Evolutionary conservation across 2,888 invertebrate species (phyloP), one percentile per base, ranked within the genome.

Genomic region (Syrista parreyssii): DNA sequence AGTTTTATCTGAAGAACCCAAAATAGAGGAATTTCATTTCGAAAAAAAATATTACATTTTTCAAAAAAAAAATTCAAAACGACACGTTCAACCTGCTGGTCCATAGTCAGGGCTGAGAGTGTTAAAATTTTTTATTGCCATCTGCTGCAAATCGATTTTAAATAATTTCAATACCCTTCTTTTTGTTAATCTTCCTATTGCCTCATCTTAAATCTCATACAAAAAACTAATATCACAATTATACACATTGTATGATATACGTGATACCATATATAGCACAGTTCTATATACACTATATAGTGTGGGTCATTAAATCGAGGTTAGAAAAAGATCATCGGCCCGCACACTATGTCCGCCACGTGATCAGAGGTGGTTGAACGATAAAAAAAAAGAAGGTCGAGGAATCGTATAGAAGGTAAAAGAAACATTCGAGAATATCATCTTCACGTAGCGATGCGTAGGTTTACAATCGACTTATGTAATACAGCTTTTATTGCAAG

Each of bases 401-500:
- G 9, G 55, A 55, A 23, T 55, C 55, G 23, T 15, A 4, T 23
- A 55, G 9, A 55, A 55, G 6, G 6, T 55, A 9, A 55, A 55
- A 55, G 23, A 55, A 55, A 55, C 9, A 55, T 55, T 55, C 6
- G 23, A 55, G 55, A 55, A 55, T 6, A 55, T 55, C 55, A 55
- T 55, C 55, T 23, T 55, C 55, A 1, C 55, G 55, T 55, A 55
- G 55, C 23, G 9, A 55, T 55, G 55, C 9, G 55, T 23, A 23
- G 55, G 55, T 23, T 55, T 23, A 23, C 55, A 23, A 23, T 55
- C 9, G 2, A 55, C 87, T 89, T 88, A 89, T 85, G 88, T 88
- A 89, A 89, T 83, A 82, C 86, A 55, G 55, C 55, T 55, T 85
- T 84, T 86, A 83, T 82, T 83, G 84, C 82, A 81, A 87, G 86